phyloP scores from a whole-genome alignment of 2,888 invertebrate species.

The Pseudococcus viburni region DNA sequence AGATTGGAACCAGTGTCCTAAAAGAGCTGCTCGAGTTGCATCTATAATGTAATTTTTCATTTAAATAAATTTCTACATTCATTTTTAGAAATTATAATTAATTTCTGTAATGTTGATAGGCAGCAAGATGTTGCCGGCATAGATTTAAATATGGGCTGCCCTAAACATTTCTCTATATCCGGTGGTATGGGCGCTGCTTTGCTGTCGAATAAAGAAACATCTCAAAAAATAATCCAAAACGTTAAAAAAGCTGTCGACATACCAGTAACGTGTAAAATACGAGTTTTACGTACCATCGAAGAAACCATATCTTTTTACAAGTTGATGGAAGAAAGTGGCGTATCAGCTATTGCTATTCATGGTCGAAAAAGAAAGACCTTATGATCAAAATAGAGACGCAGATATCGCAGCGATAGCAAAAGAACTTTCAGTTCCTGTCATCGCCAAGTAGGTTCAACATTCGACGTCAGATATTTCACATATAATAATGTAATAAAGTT shows the following conservation, averaged over 20 bases:
- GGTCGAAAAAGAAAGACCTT: conserved; percentile 93
- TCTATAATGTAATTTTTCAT: conserved; percentile 81
- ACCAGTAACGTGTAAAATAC: conserved; percentile 97
- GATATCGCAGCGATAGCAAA: conserved; percentile 83
- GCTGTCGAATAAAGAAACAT: conserved; percentile 86
- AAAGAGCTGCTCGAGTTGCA: conserved; percentile 89
- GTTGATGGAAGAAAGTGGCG: conserved; percentile 86
- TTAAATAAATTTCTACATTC: conserved; percentile 37
- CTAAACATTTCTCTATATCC: conserved; percentile 97
- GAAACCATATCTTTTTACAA: conserved; percentile 86
- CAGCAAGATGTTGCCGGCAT: conserved; percentile 94
- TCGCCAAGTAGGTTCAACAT: conserved; percentile 84
- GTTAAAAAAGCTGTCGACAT: conserved; percentile 84
- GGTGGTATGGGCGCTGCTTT: conserved; percentile 99
- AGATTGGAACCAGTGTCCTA: conserved; percentile 93
- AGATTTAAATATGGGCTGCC: conserved; percentile 99
- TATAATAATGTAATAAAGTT: too few relatives aligned
- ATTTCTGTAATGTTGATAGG: conserved; percentile 72
- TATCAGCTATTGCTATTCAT: conserved; percentile 94
- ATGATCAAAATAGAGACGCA: conserved; percentile 84
- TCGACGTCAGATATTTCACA: neutral
- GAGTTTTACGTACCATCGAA: conserved; percentile 83
- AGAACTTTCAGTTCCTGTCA: conserved; percentile 87
- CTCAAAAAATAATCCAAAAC: conserved; percentile 83
- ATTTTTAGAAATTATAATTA: neutral